A percentile compares a stretch with the other conserved stretches of the same genome.
Evolutionary conservation across 2,797 vertebrate genomes (phyloP).

Genomic region (Molossus molossus): DNA sequence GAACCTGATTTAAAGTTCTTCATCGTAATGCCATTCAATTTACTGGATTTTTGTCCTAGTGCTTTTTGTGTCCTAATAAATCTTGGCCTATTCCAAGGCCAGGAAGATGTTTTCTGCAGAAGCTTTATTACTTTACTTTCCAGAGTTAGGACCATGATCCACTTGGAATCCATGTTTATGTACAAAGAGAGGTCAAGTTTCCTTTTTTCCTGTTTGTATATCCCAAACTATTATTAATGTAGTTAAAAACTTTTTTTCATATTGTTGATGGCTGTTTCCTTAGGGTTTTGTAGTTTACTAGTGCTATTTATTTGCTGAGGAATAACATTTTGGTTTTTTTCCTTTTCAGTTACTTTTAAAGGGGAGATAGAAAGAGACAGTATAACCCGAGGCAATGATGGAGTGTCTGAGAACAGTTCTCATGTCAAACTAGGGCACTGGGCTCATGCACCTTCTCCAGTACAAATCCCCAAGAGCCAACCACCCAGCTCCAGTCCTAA

Average conservation of each 20-base stretch:
- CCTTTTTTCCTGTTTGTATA: not conserved
- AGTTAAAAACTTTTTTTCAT: not conserved
- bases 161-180: not conserved
- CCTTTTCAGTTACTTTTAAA: not conserved
- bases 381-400: too few relatives aligned
- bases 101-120: not conserved
- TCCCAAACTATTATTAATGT: not conserved
- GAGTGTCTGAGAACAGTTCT: not conserved
- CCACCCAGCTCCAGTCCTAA: not conserved
- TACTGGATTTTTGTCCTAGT: not conserved
- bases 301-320: not conserved
- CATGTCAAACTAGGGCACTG: too few relatives aligned
- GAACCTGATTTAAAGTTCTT: not conserved
- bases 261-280: not conserved
- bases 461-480: not conserved
- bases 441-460: not conserved
- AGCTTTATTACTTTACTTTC: not conserved
- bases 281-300: slow-evolving; percentile 14
- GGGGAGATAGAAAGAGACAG: not conserved
- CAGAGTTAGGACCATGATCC: not conserved
- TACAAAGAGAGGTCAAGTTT: not conserved
- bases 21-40: too few relatives aligned
- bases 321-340: not conserved
- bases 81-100: not conserved
- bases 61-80: not conserved